These are phyloP conservation scores for Scomberomorus guttatus DNA, from an alignment of 2,797 vertebrate species.

Conservation along the genomic window DNA sequence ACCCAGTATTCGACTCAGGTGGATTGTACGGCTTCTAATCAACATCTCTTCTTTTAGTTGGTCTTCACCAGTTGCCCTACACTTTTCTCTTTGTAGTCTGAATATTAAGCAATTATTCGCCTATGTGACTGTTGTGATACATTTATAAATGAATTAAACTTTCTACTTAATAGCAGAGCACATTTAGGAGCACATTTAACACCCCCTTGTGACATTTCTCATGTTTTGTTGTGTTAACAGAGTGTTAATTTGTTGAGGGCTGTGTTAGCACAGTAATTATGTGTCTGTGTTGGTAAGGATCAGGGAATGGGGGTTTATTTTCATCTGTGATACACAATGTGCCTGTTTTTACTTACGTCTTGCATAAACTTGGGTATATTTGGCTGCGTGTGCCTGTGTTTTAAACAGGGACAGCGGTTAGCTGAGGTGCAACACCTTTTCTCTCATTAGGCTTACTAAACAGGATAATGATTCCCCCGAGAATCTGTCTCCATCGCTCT, in stretches of 20 bases:
- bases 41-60: constrained; percentile 16
- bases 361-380: constrained; percentile 3
- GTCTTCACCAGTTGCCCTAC: not conserved
- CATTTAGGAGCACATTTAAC: constrained; percentile 5
- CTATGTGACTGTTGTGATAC: constrained; percentile 4
- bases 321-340: constrained; percentile 15
- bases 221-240: constrained; percentile 26
- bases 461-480: constrained; percentile 85
- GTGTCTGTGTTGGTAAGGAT: not conserved
- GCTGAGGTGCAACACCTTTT: constrained; percentile 75
- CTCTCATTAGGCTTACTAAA: constrained; percentile 87
- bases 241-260: constrained; percentile 25
- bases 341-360: not conserved
- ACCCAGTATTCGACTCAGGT: constrained; percentile 5
- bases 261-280: constrained; percentile 17
- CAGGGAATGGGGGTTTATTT: constrained; percentile 27
- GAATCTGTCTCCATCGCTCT: constrained; percentile 64
- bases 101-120: constrained; percentile 5
- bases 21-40: not conserved
- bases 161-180: constrained; percentile 6
- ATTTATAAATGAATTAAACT: constrained; percentile 10
- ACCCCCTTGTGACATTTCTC: constrained; percentile 16
- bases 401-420: constrained; percentile 65
- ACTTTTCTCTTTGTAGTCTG: not conserved
- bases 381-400: constrained; percentile 24